A percentile compares a stretch with the other conserved stretches of the same genome.
Evolutionary conservation across 2,888 invertebrate genomes (phyloP).

Genomic region (Anthophora plumipes): DNA sequence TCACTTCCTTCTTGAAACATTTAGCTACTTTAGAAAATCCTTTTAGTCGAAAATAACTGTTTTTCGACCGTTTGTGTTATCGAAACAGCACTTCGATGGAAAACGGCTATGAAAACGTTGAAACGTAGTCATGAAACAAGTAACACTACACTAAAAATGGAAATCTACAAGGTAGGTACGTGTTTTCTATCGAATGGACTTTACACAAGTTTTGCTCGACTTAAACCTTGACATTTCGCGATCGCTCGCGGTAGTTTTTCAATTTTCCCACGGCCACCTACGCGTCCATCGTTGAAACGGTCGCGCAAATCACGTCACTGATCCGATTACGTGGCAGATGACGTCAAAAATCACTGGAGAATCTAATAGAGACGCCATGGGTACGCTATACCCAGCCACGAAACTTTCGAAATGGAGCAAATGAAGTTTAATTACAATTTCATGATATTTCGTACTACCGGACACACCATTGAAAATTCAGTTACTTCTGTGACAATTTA

Average conservation of each 20-base stretch:
- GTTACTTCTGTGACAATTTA: too few species aligned
- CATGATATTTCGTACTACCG: too few species aligned
- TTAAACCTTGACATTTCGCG: conserved; percentile 61
- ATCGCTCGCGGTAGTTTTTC: conserved; percentile 18
- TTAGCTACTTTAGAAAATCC: too few species aligned
- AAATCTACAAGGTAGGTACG: not conserved
- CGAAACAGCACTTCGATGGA: not conserved
- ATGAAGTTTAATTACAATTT: not conserved
- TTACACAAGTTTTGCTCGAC: conserved; percentile 3
- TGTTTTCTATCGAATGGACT: conserved; percentile 22
- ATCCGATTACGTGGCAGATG: not conserved
- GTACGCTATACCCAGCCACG: not conserved
- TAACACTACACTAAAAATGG: conserved; percentile 1
- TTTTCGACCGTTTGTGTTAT: too few species aligned
- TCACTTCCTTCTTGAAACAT: too few species aligned
- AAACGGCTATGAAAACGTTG: conserved; percentile 25
- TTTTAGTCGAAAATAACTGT: too few species aligned
- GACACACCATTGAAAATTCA: too few species aligned
- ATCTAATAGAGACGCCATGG: not conserved
- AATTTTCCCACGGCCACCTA: conserved; percentile 42
- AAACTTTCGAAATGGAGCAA: not conserved
- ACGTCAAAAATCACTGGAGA: conserved; percentile 14
- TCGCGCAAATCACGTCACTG: not conserved
- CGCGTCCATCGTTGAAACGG: not conserved
- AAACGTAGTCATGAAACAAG: conserved; percentile 8